A percentile compares a stretch with the other conserved stretches of the same genome.
These are phyloP conservation scores for Melieria omissa DNA, from an alignment of 2,888 invertebrate genomes.

Conservation along the genomic window DNA sequence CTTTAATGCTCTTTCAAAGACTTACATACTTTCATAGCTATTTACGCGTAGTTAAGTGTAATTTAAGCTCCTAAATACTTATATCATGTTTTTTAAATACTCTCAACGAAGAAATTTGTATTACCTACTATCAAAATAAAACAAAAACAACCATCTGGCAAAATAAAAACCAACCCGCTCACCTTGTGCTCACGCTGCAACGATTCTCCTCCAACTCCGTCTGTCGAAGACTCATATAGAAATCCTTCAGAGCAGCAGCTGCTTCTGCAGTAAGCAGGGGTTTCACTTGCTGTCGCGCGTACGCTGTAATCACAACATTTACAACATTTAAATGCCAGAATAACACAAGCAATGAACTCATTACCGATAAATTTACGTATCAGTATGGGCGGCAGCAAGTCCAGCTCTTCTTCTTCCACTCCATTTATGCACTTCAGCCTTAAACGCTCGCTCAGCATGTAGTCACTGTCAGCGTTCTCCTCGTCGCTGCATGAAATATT, in stretches of 20 bases:
- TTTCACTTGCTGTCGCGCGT: conserved; percentile 87
- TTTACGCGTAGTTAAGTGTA: too few relatives aligned
- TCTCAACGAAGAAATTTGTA: too few relatives aligned
- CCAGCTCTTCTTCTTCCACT: conserved; percentile 72
- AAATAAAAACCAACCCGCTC: conserved; percentile 34
- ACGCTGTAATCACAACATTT: conserved; percentile 68
- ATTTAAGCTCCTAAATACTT: too few relatives aligned
- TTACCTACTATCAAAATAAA: too few relatives aligned
- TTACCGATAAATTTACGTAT: conserved; percentile 84
- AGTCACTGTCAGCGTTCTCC: conserved; percentile 50
- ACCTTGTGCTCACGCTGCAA: conserved; percentile 80
- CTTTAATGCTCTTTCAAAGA: conserved; percentile 1
- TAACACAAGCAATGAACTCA: neutral
- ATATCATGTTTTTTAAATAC: too few relatives aligned
- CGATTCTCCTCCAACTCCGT: conserved; percentile 61
- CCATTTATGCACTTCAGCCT: conserved; percentile 41
- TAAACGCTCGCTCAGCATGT: conserved; percentile 64
- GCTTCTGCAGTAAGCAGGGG: conserved; percentile 82
- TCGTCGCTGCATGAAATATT: conserved; percentile 39
- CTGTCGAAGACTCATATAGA: conserved; percentile 82
- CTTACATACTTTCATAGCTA: neutral
- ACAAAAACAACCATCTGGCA: too few relatives aligned
- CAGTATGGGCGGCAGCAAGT: conserved; percentile 79
- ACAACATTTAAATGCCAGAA: neutral
- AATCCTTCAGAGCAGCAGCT: conserved; percentile 76